Evolutionary conservation across 2,113 vertebrate species (phyloP).

Genomic region (Gorsachius goisagi): DNA sequence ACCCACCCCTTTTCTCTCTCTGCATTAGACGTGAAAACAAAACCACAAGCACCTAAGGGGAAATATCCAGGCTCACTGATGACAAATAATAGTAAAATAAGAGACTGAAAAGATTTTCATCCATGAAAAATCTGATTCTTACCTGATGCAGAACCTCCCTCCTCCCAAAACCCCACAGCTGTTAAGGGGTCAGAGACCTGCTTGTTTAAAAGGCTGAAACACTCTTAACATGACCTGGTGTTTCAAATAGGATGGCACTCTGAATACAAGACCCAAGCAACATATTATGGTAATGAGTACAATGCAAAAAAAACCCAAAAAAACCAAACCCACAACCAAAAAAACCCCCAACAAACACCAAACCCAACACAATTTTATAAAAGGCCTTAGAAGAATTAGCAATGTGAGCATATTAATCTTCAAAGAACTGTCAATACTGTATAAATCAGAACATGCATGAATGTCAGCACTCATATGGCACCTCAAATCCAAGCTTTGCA

Average conservation of each 20-base stretch:
- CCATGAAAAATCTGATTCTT: background rate
- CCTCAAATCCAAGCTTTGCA: background rate
- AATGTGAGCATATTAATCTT: background rate
- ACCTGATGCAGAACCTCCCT: background rate
- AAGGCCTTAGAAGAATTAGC: background rate
- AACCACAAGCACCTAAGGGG: background rate
- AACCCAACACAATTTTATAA: background rate
- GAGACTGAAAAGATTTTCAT: background rate
- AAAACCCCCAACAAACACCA: too few species aligned
- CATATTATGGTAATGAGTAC: background rate
- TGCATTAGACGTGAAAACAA: background rate
- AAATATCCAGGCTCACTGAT: accelerated
- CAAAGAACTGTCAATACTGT: background rate
- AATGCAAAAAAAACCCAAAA: background rate
- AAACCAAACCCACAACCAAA: too few species aligned
- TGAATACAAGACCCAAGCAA: background rate
- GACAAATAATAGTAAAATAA: background rate
- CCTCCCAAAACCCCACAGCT: background rate
- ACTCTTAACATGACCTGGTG: background rate
- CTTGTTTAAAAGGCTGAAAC: background rate
- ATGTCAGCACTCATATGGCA: background rate
- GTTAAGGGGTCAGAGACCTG: background rate
- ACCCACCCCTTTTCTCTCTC: background rate
- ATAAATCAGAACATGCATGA: background rate
- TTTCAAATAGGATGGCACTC: background rate